A percentile compares a stretch with the other conserved stretches of the same genome.
These are phyloP conservation scores for Polypedilum pembai DNA, from an alignment of 1,140 invertebrate species.

Conservation along the genomic window DNA sequence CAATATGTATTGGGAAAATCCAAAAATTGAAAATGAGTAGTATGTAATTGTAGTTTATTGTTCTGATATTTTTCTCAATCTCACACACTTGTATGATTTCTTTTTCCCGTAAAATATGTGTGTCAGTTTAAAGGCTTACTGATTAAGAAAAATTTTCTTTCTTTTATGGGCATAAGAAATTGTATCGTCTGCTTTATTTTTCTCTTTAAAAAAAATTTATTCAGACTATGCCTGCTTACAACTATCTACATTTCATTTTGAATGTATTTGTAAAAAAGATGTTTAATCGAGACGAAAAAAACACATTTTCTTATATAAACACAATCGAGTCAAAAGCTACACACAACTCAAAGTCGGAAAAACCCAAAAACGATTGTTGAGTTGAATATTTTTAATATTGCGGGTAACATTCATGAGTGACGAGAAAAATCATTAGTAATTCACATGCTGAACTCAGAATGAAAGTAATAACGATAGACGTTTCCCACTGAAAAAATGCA, in stretches of 20 bases:
- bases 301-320: conserved; percentile 19
- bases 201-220: not conserved
- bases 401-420: not conserved
- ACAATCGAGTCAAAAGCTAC: not conserved
- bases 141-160: not conserved
- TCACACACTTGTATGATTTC: not conserved
- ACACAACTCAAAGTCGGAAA: conserved; percentile 16
- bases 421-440: not conserved
- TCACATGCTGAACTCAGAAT: not conserved
- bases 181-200: not conserved
- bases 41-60: not conserved
- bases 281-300: conserved; percentile 17
- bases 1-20: not conserved
- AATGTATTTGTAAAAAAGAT: conserved; percentile 6
- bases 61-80: not conserved
- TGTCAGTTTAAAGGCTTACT: not conserved
- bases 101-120: not conserved
- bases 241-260: no score
- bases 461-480: not conserved
- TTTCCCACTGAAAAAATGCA: not conserved
- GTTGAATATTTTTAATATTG: conserved; percentile 5
- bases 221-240: no score
- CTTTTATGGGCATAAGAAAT: not conserved
- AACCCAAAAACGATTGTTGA: conserved; percentile 12
- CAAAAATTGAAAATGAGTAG: not conserved